Conservation (phyloP, 2,113 vertebrate species). For the Azemiops feae region DNA sequence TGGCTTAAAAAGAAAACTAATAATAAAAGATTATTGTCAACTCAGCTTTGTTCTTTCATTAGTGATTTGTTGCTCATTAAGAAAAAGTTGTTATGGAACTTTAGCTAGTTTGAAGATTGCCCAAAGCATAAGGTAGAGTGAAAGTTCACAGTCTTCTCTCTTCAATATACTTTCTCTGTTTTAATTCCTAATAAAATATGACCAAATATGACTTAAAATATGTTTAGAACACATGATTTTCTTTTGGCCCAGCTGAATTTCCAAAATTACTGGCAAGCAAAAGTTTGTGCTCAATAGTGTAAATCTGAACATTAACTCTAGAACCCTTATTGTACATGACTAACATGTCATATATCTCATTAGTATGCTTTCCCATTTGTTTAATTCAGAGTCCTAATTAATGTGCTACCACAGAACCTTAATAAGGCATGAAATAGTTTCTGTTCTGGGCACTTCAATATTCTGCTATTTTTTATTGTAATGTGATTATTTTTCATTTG, state of each 20-base stretch:
- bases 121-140: not conserved
- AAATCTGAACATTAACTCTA: constrained; percentile 35
- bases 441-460: constrained; percentile 24
- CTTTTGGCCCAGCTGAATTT: not conserved
- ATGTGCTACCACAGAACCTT: constrained; percentile 39
- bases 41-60: not conserved
- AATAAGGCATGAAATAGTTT: constrained; percentile 46
- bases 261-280: constrained; percentile 40
- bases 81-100: not conserved
- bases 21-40: not conserved
- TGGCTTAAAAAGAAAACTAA: not conserved
- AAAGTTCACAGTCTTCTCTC: not conserved
- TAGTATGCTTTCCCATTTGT: constrained; percentile 39
- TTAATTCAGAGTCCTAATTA: constrained; percentile 43
- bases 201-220: not conserved
- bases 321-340: constrained; percentile 47
- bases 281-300: constrained; percentile 30
- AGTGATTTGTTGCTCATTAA: not conserved
- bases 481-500: constrained; percentile 65
- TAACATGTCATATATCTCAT: constrained; percentile 25
- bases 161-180: not conserved
- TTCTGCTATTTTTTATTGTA: constrained; percentile 57
- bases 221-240: constrained; percentile 17
- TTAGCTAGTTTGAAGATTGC: not conserved
- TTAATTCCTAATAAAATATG: not conserved